A percentile compares a stretch with the other conserved stretches of the same genome.
Conservation (phyloP, 2,888 invertebrate species). For the Hymenopus coronatus region DNA sequence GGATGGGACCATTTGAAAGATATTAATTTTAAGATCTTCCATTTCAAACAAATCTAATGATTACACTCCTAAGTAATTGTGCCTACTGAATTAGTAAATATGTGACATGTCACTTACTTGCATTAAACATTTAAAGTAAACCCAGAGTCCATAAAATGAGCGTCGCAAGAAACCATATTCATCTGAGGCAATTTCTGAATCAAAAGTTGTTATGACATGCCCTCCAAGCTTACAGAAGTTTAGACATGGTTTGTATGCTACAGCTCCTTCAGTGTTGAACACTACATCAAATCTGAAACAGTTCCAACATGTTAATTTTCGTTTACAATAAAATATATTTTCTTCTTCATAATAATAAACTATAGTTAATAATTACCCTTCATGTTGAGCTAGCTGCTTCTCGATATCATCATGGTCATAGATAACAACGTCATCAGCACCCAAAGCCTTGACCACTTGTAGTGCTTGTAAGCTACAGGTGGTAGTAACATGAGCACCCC, state of each 20-base stretch:
- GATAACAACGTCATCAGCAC: slow-evolving; percentile 54
- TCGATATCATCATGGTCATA: slow-evolving; percentile 41
- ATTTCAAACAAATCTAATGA: too few relatives aligned
- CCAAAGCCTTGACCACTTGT: slow-evolving; percentile 56
- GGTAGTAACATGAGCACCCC: slow-evolving; percentile 56
- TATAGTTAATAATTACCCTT: slow-evolving; percentile 8
- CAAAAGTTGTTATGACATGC: slow-evolving; percentile 51
- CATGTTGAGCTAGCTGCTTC: slow-evolving; percentile 31
- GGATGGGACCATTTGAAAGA: too few relatives aligned
- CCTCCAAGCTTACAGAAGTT: slow-evolving; percentile 46
- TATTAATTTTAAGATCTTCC: too few relatives aligned
- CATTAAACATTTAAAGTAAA: slow-evolving; percentile 46
- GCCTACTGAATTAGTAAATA: too few relatives aligned
- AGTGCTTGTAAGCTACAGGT: slow-evolving; percentile 53
- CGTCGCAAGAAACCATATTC: slow-evolving; percentile 51
- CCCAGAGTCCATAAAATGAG: slow-evolving; percentile 49
- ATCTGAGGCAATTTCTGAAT: slow-evolving; percentile 52
- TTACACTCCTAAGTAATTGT: too few relatives aligned
- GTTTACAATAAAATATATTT: neutral
- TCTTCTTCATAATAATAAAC: neutral
- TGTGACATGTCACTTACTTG: slow-evolving; percentile 44
- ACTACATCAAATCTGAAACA: slow-evolving; percentile 49
- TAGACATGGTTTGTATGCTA: slow-evolving; percentile 44
- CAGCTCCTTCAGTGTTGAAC: slow-evolving; percentile 51
- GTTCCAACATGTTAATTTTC: neutral